Conservation (phyloP, 2,113 vertebrate species). For the Ancistrus triradiatus region DNA sequence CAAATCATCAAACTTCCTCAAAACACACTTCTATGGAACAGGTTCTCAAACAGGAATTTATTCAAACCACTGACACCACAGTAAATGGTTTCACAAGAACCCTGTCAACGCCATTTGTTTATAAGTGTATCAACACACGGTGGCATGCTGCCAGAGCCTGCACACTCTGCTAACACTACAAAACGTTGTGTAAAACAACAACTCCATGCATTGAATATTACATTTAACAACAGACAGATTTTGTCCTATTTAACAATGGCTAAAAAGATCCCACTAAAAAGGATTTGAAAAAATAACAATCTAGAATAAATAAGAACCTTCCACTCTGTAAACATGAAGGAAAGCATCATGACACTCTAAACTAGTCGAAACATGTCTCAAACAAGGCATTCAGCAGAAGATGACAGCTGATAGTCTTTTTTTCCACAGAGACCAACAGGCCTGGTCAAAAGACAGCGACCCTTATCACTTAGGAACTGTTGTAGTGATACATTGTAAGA, state of each 20-base stretch:
- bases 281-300: background rate
- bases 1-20: background rate
- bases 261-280: background rate
- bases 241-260: background rate
- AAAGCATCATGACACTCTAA: background rate
- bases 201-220: background rate
- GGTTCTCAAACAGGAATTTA: slow-evolving; percentile 14
- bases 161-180: background rate
- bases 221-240: background rate
- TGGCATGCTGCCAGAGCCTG: background rate
- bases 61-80: background rate
- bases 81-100: background rate
- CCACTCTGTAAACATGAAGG: background rate
- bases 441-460: background rate
- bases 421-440: background rate
- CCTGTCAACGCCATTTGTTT: background rate
- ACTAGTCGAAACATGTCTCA: slow-evolving; percentile 21
- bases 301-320: background rate
- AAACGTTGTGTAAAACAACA: background rate
- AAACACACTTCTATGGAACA: background rate
- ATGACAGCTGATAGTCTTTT: slow-evolving; percentile 3
- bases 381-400: slow-evolving; percentile 1
- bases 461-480: slow-evolving; percentile 5
- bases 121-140: background rate
- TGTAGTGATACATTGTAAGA: slow-evolving; percentile 10